Evolutionary conservation across 2,797 vertebrate genomes (phyloP), one percentile per base, ranked within the genome.

Genomic region (Rhinoraja longicauda): DNA sequence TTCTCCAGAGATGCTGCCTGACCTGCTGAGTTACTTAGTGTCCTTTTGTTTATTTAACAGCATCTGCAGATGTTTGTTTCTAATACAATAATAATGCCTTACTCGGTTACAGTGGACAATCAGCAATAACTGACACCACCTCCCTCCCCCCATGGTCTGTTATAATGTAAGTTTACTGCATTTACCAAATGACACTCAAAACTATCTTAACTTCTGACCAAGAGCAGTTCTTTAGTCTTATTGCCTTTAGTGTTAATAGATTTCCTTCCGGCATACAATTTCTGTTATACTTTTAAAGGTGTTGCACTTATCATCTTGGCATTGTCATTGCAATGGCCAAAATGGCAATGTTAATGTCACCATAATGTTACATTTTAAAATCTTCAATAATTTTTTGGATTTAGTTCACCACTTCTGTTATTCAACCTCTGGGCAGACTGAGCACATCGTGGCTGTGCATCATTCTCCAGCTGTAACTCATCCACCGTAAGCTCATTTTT

Each of bases 171-270:
- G 45, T 45, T 45, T 45, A 45, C 45, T 45, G 45, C 70, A 70
- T 67, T 70, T 67, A 32, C 29, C 88, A 9, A 90, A 90, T 72
- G 36, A 29, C 32, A 19, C 67, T 90, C 88, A 90, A 90, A 90
- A 90, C 39, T 3, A 39, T 32, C 88, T 72, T 32, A 90, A 67
- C 88, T 90, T 90, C 24, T 90, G 88, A 72, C 64, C 64, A 67
- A 70, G 88, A 64, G 64, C 88, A 90, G n/a, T 62, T 59, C 24
- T n/a, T 86, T 86, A n/a, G 53, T 86, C 24, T 70, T 90, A 90
- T 72, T 90, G 62, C 1, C 17, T 39, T 72, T 90, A 39, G 19
- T 70, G 88, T 90, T 64, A 90, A 90, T 26, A 90, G 72, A 39
- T 64, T 17, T 45, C 19, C 32, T 45, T 72, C 29, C 36, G 45